Evolutionary conservation across 1,140 invertebrate species (phyloP).

Genomic region (Dendroctonus ponderosae): DNA sequence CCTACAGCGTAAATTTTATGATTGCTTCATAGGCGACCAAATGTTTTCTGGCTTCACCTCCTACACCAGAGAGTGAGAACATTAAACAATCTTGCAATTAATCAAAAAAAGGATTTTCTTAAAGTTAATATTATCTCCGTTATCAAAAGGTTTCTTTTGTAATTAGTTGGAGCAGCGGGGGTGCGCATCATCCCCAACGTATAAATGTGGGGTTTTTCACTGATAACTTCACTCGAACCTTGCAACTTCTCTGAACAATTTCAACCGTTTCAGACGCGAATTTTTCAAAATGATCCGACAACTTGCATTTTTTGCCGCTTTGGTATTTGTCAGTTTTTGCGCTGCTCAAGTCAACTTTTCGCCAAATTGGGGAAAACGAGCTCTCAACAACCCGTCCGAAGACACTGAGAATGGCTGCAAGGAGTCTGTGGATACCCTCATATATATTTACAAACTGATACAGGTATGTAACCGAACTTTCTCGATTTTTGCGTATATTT

Average conservation of each 20-base stretch:
- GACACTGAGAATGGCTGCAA: conserved; percentile 41
- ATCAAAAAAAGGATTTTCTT: conserved; percentile 5
- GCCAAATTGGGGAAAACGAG: conserved; percentile 45
- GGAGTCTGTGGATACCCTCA: conserved; percentile 43
- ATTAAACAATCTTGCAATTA: conserved; percentile 2
- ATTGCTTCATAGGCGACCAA: too few species aligned
- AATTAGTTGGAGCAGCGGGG: conserved; percentile 23
- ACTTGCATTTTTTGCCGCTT: conserved; percentile 4
- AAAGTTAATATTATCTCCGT: conserved; percentile 13
- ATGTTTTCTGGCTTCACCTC: conserved; percentile 7
- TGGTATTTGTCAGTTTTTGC: conserved; percentile 36
- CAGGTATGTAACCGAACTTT: conserved; percentile 33
- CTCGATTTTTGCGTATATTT: too few species aligned
- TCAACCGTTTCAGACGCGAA: conserved; percentile 6
- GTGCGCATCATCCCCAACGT: conserved; percentile 16
- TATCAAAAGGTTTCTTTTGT: conserved; percentile 17
- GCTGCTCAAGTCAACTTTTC: conserved; percentile 45
- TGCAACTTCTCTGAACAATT: conserved; percentile 4
- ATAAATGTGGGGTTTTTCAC: conserved; percentile 20
- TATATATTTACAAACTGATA: conserved; percentile 46
- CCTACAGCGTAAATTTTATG: too few species aligned
- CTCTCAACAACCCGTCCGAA: conserved; percentile 29
- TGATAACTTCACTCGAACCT: conserved; percentile 9
- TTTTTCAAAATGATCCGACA: conserved; percentile 21
- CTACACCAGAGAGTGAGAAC: conserved; percentile 6